Base-by-base conservation (phyloP, 2,113 vertebrate genomes). In the Passerina amoena region DNA sequence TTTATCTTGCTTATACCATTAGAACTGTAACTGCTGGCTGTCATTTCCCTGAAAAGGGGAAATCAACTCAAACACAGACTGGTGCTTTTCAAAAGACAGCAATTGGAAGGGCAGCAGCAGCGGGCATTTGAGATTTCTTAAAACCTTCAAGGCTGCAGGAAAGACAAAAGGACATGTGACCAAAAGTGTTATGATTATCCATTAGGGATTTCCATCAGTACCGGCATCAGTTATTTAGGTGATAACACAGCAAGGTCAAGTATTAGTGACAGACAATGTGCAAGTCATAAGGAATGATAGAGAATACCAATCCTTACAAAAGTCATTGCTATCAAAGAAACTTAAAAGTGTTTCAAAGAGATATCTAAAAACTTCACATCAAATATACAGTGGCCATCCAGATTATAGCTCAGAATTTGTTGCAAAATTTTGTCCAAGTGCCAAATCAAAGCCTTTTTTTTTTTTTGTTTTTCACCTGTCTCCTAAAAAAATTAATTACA, bases 1-100 rank as follows among this genome's bases (percentile, higher is more conserved):
- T 98, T 98, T 97, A 89, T 98, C 97, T 98, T 95, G 85, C 91
- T 98, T 97, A 97, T 97, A 97, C 95, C 97, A 97, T 98, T 95
- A 97, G 95, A 98, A 97, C 92, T 97, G 93, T 97, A 97, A 97
- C 97, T 98, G 97, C 95, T 97, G 96, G 94, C 96, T 98, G 97
- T 97, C 97, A 97, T 98, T 98, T 98, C 98, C 98, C 98, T 98
- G 90, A 96, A 98, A 97, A 91, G 97, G 97, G 98, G 97, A 98
- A 98, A 98, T 95, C 96, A 81, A 98, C 92, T 97, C 97, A 97
- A 98, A 98, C 97, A 97, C 95, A 98, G 94, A 98, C 97, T 97
- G 98, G 98, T 98, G 98, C 98, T 98, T 98, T 98, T 98, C 97
- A 97, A 98, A 98, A 98, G 98, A 98, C 57, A 98, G 98, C 97